Evolutionary conservation across 2,888 invertebrate species (phyloP), one percentile per base, ranked within the genome.

Genomic region (Malthinus flaveolus): DNA sequence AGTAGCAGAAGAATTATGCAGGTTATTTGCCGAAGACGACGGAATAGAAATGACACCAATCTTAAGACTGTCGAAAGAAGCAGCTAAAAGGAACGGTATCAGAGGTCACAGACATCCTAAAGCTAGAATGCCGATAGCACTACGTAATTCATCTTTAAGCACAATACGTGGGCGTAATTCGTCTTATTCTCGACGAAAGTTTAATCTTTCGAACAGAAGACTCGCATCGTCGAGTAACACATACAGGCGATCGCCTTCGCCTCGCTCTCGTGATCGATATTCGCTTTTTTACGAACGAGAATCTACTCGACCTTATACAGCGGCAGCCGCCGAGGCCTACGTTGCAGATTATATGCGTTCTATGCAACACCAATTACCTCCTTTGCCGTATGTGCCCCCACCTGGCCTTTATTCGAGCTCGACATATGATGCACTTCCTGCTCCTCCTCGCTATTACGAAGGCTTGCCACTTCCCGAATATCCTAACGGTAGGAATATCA

Each of bases 11-110:
- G 95, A 96, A 76, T 81, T 98, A 58, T 98, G 95, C 75, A 87
- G 96, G 59, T 81, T 97, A 45, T 98, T 98, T 79, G 91, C 95
- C 1, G 90, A 94, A 78, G 98, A 98, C 79, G 91, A 93, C 66
- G 88, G 89, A 65, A 89, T 95, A 70, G 95, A 95, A 80, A 85
- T 95, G 83, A 92, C 92, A 11, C 90, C 93, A 11, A 91, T 95
- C 67, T 78, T 95, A 64, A 85, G 91, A 63, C 88, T 92, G 75
- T 91, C 93, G 1, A 93, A 93, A 78, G 92, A 93, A 77, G 86
- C 91, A 12, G 87, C 91, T 0, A 89, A 90, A 70, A 80, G 84
- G 63, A 70, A 71, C 37, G 72, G 68, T 33, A 46, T 73, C 12
- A 59, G 73, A 63, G 86, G 75, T 2, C 70, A 73, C 50, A 72